Conservation (phyloP, 2,797 vertebrate genomes). For the Holocentrus rufus region DNA sequence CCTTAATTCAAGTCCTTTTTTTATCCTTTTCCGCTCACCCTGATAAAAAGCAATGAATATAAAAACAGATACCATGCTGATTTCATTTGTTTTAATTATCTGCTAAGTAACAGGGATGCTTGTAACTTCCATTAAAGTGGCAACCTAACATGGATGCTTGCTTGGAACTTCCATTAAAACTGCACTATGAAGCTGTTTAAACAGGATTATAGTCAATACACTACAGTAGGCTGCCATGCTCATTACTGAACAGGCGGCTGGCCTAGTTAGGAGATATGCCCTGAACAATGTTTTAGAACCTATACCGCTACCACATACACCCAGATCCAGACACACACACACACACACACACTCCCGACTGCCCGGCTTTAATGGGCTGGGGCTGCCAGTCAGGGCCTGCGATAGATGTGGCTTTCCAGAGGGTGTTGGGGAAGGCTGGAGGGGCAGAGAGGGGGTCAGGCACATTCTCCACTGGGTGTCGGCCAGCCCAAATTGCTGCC, state of each 20-base stretch:
- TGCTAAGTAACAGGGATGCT: constrained; percentile 50
- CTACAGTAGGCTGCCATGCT: constrained; percentile 37
- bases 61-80: constrained; percentile 41
- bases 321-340: constrained; percentile 17
- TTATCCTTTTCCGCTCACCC: constrained; percentile 49
- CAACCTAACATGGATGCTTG: constrained; percentile 31
- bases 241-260: constrained; percentile 43
- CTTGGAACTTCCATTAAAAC: constrained; percentile 41
- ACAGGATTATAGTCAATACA: constrained; percentile 63
- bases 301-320: constrained; percentile 16
- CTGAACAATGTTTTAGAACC: constrained; percentile 53
- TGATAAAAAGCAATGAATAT: constrained; percentile 57
- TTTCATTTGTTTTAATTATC: constrained; percentile 64
- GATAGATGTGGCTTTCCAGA: constrained; percentile 81
- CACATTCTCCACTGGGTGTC: constrained; percentile 72
- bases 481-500: constrained; percentile 73
- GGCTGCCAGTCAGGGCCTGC: constrained; percentile 60
- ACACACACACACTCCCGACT: constrained; percentile 41
- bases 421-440: constrained; percentile 60
- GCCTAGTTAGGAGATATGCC: constrained; percentile 28
- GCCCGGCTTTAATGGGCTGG: constrained; percentile 66
- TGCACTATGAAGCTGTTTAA: constrained; percentile 35
- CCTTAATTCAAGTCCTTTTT: constrained; percentile 55
- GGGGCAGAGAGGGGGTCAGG: constrained; percentile 71
- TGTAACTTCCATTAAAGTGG: constrained; percentile 55